Base-by-base conservation (phyloP, 2,888 invertebrate genomes). In the Ernsta delagoae region DNA sequence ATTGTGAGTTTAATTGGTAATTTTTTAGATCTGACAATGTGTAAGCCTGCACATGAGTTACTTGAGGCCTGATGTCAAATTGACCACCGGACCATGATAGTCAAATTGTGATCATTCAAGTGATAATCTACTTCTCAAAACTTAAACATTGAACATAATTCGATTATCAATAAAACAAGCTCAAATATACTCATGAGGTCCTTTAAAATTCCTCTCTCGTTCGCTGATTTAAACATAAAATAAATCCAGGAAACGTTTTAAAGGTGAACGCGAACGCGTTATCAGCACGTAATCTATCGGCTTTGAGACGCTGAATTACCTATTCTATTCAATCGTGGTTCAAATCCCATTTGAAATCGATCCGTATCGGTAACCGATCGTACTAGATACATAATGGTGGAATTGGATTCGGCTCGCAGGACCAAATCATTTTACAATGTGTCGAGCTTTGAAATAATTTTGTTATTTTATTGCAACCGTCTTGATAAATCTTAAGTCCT, bases 401-500 rank as follows among this genome's bases (percentile, higher is more conserved):
- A 53, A 69, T 69, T 63, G 69, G 63, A 69, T 69, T 63, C 63
- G 68, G 68, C 68, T 68, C 62, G 61, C 62, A 68, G 68, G 61
- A 62, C 62, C 67, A 67, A 59, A 65, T 45, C 43, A 60, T 24
- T 54, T 54, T 45, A 45, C 24, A 56, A 64, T 43, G 16, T 65
- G 34, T 12, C 50, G 39, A 11, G n/a, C 31, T 61, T 34, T 48
- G 12, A 61, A 34, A 50, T 50, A 50, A 50, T 50, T 50, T 50
- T 16, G 50, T 8, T 50, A 50, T 50, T 16, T 50, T 50, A 50
- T 50, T 50, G 24, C 50, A 16, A 24, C 3, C 8, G 50, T 50
- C 16, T 24, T 48, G 48, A 50, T 50, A 50, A 50, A 50, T 24
- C 50, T 50, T 50, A 7, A 16, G 16, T 50, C 8, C 8, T 50